Conservation (phyloP, 2,113 vertebrate genomes). For the Microcebus tavaratra region DNA sequence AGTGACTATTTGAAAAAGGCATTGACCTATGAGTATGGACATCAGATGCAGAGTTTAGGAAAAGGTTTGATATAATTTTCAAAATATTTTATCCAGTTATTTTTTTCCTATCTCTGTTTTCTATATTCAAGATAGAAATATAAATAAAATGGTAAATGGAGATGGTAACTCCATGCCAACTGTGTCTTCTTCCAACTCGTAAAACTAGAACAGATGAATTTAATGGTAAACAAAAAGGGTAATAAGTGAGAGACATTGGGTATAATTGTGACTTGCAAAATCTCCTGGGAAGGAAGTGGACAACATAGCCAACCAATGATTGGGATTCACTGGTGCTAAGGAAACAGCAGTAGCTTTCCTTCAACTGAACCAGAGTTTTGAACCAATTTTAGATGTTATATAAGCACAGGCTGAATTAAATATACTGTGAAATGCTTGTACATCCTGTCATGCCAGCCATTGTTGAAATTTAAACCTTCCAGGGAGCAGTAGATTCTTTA, state of each 20-base stretch:
- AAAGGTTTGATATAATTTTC: not conserved
- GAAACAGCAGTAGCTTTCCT: not conserved
- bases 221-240: not conserved
- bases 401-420: conserved; percentile 39
- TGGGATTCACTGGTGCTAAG: not conserved
- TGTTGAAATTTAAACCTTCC: conserved; percentile 49
- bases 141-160: conserved; percentile 6
- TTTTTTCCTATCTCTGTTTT: not conserved
- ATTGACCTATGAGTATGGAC: not conserved
- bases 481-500: conserved; percentile 47
- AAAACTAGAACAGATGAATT: not conserved
- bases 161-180: not conserved
- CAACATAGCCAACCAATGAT: not conserved
- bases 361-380: not conserved
- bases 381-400: not conserved
- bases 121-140: not conserved
- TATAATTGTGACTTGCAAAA: not conserved
- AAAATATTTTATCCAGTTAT: not conserved
- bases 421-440: not conserved
- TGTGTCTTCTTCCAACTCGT: not conserved
- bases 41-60: not conserved
- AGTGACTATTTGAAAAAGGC: not conserved
- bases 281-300: not conserved
- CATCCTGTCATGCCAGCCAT: conserved; percentile 11
- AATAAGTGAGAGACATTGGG: not conserved